phyloP scores from a whole-genome alignment of 2,113 vertebrate species.

The Tachuris rubrigastra region DNA sequence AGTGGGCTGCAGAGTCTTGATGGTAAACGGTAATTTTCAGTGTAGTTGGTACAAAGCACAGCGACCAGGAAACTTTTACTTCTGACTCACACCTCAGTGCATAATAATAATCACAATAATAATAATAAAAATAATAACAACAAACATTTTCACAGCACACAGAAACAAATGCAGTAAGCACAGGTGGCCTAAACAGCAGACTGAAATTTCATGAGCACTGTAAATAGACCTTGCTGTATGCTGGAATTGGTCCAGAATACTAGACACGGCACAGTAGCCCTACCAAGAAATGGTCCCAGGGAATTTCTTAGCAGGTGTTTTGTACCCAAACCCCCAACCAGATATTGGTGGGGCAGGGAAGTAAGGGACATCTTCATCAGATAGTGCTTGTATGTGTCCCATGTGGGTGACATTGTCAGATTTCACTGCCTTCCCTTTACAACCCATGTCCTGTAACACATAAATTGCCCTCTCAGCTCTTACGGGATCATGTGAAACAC shows the following conservation, averaged over 20 bases:
- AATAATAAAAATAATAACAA: not conserved
- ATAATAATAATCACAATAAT: too few relatives aligned
- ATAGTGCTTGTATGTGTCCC: not conserved
- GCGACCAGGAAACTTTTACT: not conserved
- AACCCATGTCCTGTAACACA: not conserved
- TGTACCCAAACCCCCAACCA: accelerated
- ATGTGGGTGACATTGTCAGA: not conserved
- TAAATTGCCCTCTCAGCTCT: not conserved
- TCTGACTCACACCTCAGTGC: not conserved
- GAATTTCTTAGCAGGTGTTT: not conserved
- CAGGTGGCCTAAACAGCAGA: not conserved
- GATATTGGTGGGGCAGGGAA: not conserved
- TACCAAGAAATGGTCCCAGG: not conserved
- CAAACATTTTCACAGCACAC: not conserved
- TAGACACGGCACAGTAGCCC: not conserved
- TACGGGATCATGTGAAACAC: not conserved
- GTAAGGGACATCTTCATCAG: not conserved
- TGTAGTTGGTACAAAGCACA: not conserved
- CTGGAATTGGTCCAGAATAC: not conserved
- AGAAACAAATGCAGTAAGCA: not conserved
- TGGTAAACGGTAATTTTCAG: not conserved
- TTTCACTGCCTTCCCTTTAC: not conserved
- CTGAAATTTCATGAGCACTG: not conserved
- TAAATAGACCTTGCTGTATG: accelerated
- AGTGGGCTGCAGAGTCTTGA: not conserved